Conservation (phyloP, 2,888 invertebrate genomes). For the Eupithecia inturbata region DNA sequence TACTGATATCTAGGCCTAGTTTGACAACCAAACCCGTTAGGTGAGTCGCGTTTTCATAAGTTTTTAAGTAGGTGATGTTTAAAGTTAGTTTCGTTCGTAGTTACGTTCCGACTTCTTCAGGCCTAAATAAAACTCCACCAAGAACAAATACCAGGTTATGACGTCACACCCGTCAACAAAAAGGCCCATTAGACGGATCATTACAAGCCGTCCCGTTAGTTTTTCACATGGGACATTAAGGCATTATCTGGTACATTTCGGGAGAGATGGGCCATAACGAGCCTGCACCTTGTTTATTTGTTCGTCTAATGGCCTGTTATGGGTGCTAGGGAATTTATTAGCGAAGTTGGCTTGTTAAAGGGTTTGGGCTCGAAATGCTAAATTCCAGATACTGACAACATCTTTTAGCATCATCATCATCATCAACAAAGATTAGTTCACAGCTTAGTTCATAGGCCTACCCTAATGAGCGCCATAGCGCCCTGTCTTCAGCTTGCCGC, state of each 20-base stretch:
- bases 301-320: slow-evolving; percentile 19
- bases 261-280: slow-evolving; percentile 36
- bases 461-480: too few relatives aligned
- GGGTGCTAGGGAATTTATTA: slow-evolving; percentile 15
- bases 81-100: too few relatives aligned
- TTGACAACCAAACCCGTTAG: too few relatives aligned
- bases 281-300: slow-evolving; percentile 40
- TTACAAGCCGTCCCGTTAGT: slow-evolving; percentile 34
- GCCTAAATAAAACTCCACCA: background rate
- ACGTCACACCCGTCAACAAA: slow-evolving; percentile 19
- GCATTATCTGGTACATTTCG: slow-evolving; percentile 46
- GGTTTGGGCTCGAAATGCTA: background rate
- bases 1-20: too few relatives aligned
- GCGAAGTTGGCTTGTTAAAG: background rate
- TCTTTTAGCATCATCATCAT: too few relatives aligned
- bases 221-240: slow-evolving; percentile 44
- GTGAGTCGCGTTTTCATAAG: too few relatives aligned
- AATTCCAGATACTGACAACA: background rate
- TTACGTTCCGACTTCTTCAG: background rate
- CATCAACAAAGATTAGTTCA: too few relatives aligned
- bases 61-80: too few relatives aligned
- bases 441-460: too few relatives aligned
- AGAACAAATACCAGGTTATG: slow-evolving; percentile 1
- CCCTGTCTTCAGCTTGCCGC: too few relatives aligned
- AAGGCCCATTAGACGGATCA: slow-evolving; percentile 31